These are phyloP conservation scores for Caenorhabditis auriculariae DNA, from an alignment of 2,888 invertebrate species.

Conservation along the genomic window DNA sequence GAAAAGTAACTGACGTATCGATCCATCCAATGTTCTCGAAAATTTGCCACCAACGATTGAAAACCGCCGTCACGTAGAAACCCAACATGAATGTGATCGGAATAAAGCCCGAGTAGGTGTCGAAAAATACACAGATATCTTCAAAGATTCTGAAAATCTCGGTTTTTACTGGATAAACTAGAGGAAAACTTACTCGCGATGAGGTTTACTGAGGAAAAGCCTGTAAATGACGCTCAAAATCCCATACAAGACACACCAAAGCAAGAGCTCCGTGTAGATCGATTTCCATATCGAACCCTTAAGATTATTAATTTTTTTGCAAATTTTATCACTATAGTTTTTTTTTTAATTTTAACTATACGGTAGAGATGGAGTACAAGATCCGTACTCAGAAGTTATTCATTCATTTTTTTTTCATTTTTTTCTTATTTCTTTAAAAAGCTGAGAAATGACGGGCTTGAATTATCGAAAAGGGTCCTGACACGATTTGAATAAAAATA, in stretches of 20 bases:
- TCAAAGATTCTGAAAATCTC: conserved; percentile 48
- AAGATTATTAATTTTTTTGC: not conserved
- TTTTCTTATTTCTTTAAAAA: not conserved
- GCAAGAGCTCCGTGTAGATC: conserved; percentile 47
- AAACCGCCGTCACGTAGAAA: conserved; percentile 60
- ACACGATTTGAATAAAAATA: too few species aligned
- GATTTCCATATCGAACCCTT: conserved; percentile 50
- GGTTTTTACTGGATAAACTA: not conserved
- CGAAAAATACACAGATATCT: conserved; percentile 54
- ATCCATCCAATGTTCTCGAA: conserved; percentile 62
- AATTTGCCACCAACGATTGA: conserved; percentile 49
- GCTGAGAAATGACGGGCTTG: not conserved
- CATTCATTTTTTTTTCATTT: not conserved
- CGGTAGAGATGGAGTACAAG: too few species aligned
- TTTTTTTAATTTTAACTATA: too few species aligned
- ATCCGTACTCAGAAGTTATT: too few species aligned
- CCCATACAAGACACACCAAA: conserved; percentile 48
- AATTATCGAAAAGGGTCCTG: not conserved
- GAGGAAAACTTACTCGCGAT: conserved; percentile 40
- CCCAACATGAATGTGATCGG: conserved; percentile 59
- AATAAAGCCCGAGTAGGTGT: conserved; percentile 58
- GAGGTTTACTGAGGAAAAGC: conserved; percentile 26
- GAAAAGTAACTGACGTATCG: conserved; percentile 48
- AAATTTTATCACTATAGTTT: too few species aligned
- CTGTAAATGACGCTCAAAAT: conserved; percentile 43